phyloP scores from a whole-genome alignment of 2,888 invertebrate species.

The Baronia brevicornis region DNA sequence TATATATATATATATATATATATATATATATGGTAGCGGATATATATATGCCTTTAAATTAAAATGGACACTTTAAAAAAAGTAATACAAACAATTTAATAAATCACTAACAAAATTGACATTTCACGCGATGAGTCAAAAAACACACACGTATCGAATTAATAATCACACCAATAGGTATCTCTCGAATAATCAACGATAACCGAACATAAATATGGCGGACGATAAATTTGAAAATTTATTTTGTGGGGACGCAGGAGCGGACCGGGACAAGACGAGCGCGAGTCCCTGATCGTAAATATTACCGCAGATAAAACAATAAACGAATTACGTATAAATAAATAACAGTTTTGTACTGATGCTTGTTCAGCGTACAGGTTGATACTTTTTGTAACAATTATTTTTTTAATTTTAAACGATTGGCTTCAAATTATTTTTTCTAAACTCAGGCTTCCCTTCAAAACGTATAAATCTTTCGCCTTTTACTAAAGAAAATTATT shows the following conservation, averaged over 20 bases:
- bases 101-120: constrained; percentile 66
- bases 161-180: constrained; percentile 56
- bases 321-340: constrained; percentile 73
- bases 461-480: constrained; percentile 83
- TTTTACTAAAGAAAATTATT: constrained; percentile 87
- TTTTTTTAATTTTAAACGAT: neutral
- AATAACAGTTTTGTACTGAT: constrained; percentile 67
- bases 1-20: too few species aligned
- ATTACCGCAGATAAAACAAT: constrained; percentile 72
- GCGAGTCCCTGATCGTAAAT: constrained; percentile 59
- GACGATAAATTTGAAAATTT: constrained; percentile 68
- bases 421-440: neutral
- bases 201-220: constrained; percentile 49
- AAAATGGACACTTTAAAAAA: constrained; percentile 23
- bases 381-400: constrained; percentile 15
- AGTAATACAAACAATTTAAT: constrained; percentile 30
- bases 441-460: constrained; percentile 76
- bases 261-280: constrained; percentile 34
- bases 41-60: constrained; percentile 31
- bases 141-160: constrained; percentile 44
- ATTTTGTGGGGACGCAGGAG: constrained; percentile 41
- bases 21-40: too few species aligned
- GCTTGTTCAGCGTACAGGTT: constrained; percentile 20
- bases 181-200: constrained; percentile 62
- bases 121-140: constrained; percentile 60